These are phyloP conservation scores for Cricetomys ansorgei DNA, from an alignment of 2,113 vertebrate species.

Conservation along the genomic window DNA sequence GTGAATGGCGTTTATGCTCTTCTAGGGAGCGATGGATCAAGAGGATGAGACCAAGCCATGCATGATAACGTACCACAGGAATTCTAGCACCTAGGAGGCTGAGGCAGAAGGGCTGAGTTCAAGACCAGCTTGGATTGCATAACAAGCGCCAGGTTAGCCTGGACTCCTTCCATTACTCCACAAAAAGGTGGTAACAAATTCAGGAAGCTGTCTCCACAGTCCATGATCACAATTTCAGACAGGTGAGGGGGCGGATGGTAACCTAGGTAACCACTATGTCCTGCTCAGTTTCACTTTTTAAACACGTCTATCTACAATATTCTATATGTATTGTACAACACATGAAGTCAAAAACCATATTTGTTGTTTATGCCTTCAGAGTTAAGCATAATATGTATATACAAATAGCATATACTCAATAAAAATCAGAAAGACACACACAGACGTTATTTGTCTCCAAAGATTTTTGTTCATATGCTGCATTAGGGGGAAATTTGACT, in stretches of 20 bases:
- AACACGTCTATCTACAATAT: neutral
- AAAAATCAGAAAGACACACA: neutral
- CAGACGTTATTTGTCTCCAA: neutral
- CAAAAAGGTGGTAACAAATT: neutral
- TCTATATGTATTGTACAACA: neutral
- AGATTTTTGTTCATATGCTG: neutral
- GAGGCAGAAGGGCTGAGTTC: neutral
- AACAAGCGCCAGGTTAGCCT: neutral
- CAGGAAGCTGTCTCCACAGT: neutral
- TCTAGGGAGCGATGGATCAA: neutral
- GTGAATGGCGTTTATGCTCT: neutral
- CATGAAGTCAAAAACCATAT: neutral
- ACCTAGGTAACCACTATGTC: neutral
- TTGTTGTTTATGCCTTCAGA: neutral
- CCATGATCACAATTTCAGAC: neutral
- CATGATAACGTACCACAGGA: neutral
- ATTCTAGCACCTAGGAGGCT: neutral
- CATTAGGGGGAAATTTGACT: neutral
- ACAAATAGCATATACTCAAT: neutral
- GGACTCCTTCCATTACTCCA: neutral
- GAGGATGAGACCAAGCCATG: neutral
- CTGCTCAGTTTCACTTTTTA: neutral
- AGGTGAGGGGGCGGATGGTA: neutral
- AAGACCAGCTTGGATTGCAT: neutral
- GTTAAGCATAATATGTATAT: neutral